Base-by-base conservation (phyloP, 2,797 vertebrate species). In the Limosa lapponica region DNA sequence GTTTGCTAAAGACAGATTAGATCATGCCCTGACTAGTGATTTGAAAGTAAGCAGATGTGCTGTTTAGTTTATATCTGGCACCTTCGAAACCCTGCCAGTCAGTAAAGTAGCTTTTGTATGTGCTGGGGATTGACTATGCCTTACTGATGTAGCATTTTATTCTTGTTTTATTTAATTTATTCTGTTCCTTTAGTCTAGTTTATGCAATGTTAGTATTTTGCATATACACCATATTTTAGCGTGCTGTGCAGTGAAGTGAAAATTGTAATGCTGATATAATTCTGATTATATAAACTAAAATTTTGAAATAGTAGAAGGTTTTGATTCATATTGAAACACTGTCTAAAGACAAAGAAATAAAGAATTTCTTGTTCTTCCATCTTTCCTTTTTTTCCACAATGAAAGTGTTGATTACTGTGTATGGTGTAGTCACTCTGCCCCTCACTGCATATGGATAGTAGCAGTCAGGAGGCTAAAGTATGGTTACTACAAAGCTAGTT, bases 391-490 rank as follows among this genome's bases (percentile, higher is more conserved):
- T 82, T 89, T 61, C 28, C 28, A 6, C 32, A 37, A 3, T 16
- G 10, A 4, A 44, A 43, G 2, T n/a, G 25, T 22, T 37, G 16
- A 12, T 67, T 71, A 3, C 32, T 66, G 41, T 27, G 16, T 54
- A 30, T 0, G 0, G 2, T 34, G 9, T 30, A 49, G 13, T 57
- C 1, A 1, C 78, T 92, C 72, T 75, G 57, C 28, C 71, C 54
- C 30, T 88, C 23, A 10, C 49, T 75, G 67, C 5, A 7, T 24
- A 4, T 12, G 48, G 57, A 19, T 55, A 65, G 80, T 36, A 49
- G 44, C 24, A 70, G 28, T 75, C 5, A 3, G 51, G 24, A 91
- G 54, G 30, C n/a, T 72, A 11, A 41, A 41, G 46, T 23, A 25
- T 48, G 18, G 27, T 72, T 82, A 8, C 44, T 44, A 8, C 27